Base-by-base conservation (phyloP, 2,113 vertebrate species). In the Boleophthalmus pectinirostris region DNA sequence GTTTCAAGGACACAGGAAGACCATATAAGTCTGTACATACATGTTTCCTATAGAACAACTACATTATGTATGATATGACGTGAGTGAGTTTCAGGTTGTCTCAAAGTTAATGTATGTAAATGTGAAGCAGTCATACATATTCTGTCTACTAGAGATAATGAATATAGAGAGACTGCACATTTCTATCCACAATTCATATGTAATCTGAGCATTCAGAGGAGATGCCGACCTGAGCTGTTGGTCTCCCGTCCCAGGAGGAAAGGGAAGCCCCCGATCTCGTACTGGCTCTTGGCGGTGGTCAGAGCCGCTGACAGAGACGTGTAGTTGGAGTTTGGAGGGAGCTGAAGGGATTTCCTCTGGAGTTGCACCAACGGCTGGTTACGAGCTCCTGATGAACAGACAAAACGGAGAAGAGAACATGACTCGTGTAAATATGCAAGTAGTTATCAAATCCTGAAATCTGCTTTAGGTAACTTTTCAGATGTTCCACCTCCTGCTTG, bases 281-380 rank as follows among this genome's bases (percentile, higher is more conserved):
- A 94, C 79, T 94, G 93, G 56, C 94, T 95, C 74, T 93, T 93
- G 89, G 96, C 96, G 0, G 95, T 93, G 0, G 97, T 99, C 80
- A 99, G 94, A 0, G 93, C 92, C 0, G 96, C 96, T 3, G 95
- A 94, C 74, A 98, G 94, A 14, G 96, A 93, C 12, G 93, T 95
- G 89, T 97, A 97, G 46, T 97, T 95, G 74, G 95, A 94, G 88
- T 93, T 95, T 72, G 92, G 80, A 0, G 95, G 93, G 77, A 97
- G 84, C 49, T 94, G 94, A 9, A 96, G 93, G 0, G 96, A 95
- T 80, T 95, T 95, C 68, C 97, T 94, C 4, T 94, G 96, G 78
- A 98, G 96, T 90, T 98, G 96, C 8, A 95, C 95, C 94, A 96
- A 95, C 8, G 97, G 96, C 89, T 97, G 97, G 43, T 93, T 96